Evolutionary conservation across 2,113 vertebrate genomes (phyloP).

Genomic region (Tympanuchus pallidicinctus): DNA sequence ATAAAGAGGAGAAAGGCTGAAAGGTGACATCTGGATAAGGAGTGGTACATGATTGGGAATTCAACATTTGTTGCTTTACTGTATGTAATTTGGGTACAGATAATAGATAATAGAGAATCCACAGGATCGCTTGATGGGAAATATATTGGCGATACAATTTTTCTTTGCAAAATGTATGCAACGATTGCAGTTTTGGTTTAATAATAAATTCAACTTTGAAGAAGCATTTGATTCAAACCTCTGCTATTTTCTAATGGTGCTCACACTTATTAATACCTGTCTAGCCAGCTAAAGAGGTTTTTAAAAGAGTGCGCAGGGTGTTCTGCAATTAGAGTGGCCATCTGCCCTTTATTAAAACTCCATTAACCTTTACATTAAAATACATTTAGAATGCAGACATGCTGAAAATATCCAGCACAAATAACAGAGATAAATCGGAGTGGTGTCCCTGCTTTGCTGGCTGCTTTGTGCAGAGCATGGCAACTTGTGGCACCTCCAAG

Average conservation of each 20-base stretch:
- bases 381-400: constrained; percentile 69
- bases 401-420: constrained; percentile 72
- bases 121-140: constrained; percentile 74
- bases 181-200: constrained; percentile 77
- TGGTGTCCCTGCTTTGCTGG: not conserved
- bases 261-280: constrained; percentile 77
- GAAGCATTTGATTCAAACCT: constrained; percentile 70
- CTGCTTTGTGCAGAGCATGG: not conserved
- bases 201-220: constrained; percentile 78
- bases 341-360: constrained; percentile 76
- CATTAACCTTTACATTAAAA: constrained; percentile 79
- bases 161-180: constrained; percentile 74
- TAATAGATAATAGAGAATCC: constrained; percentile 56
- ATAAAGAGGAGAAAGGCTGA: not conserved
- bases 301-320: constrained; percentile 77
- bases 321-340: constrained; percentile 66
- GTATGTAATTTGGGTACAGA: constrained; percentile 14
- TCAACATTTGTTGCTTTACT: constrained; percentile 3
- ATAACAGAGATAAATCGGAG: constrained; percentile 58
- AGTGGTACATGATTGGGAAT: not conserved
- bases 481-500: not conserved
- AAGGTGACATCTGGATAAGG: constrained; percentile 23
- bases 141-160: constrained; percentile 79
- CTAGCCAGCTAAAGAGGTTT: constrained; percentile 80
- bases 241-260: constrained; percentile 68